Base-by-base conservation (phyloP, 2,113 vertebrate species). In the Micromys minutus region DNA sequence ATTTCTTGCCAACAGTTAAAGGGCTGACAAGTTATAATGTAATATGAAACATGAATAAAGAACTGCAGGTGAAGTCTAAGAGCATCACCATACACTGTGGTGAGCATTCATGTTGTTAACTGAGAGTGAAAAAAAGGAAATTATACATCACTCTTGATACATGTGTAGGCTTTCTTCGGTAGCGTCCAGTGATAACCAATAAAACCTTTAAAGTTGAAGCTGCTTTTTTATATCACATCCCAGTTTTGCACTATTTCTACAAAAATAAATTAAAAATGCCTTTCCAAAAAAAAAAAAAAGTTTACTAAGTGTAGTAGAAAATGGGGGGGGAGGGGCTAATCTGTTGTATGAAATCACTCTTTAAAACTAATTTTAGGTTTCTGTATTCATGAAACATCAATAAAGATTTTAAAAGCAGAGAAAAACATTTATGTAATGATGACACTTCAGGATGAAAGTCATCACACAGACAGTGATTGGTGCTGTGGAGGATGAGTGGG, bases 341-440 rank as follows among this genome's bases (percentile, higher is more conserved):
- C 87, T 79, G 59, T 87, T 3, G 7, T 74, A 45, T 83, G 92
- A 95, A 96, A 95, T 81, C 11, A n/a, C 93, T 55, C 90, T 52
- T 84, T 87, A 26, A 90, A 81, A 89, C 72, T 86, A 76, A 52
- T 86, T 89, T 59, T 31, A 71, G 12, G 47, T 86, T 31, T 88
- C 34, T 93, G 1, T 72, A 45, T 86, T 69, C 22, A 0, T 92
- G 69, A 63, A 86, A 74, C 85, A 75, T 39, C n/a, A n/a, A 39
- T 36, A 79, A 36, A 52, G 47, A 61, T 83, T 83, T 83, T 79
- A 36, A 90, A 59, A 29, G 42, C 63, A 93, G 42, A 34, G 83
- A 39, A 85, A 59, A 61, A 91, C 26, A 65, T 63, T 8, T 61
- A 2, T 31, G 50, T 84, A 55, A 50, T 77, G 57, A 15, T 69